Evolutionary conservation across 2,113 vertebrate genomes (phyloP).

Genomic region (Rhynchomys soricoides): DNA sequence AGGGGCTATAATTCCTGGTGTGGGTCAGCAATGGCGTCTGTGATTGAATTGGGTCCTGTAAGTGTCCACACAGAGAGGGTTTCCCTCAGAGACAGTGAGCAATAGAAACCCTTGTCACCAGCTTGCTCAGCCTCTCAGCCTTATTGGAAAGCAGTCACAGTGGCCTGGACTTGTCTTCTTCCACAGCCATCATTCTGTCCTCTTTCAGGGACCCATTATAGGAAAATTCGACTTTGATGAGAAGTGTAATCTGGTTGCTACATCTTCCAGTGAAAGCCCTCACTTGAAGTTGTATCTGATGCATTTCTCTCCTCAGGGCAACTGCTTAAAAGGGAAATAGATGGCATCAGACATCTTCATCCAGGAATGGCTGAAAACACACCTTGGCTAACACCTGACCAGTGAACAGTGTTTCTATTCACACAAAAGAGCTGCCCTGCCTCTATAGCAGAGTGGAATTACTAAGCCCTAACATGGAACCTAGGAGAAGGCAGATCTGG

Average conservation of each 20-base stretch:
- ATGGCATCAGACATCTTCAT: not conserved
- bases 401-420: not conserved
- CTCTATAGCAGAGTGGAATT: accelerated
- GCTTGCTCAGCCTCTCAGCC: not conserved
- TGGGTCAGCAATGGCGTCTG: slow-evolving; percentile 78
- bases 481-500: accelerated
- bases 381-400: not conserved
- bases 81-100: slow-evolving; percentile 21
- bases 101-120: not conserved
- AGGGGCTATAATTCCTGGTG: slow-evolving; percentile 86
- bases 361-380: not conserved
- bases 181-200: not conserved
- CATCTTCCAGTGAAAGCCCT: not conserved
- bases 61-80: slow-evolving; percentile 43
- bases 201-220: slow-evolving; percentile 39
- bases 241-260: slow-evolving; percentile 62
- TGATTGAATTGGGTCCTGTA: slow-evolving; percentile 59
- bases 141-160: not conserved
- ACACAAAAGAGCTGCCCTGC: not conserved
- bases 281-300: slow-evolving; percentile 19
- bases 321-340: not conserved
- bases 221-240: slow-evolving; percentile 74
- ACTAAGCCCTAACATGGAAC: accelerated
- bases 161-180: not conserved
- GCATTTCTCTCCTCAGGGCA: slow-evolving; percentile 16